Evolutionary conservation across 1,140 invertebrate species (phyloP), one percentile per base, ranked within the genome.

Genomic region (Cataglyphis hispanica): DNA sequence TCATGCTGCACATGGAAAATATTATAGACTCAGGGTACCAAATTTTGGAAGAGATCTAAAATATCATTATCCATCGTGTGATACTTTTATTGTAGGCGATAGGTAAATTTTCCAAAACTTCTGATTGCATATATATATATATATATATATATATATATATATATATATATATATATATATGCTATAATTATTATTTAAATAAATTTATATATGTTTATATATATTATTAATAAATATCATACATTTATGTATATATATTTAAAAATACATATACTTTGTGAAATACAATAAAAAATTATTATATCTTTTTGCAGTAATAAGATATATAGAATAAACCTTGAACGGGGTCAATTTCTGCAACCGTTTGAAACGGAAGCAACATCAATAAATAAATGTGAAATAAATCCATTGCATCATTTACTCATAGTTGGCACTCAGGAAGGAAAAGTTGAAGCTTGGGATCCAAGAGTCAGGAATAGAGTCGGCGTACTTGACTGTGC

Each of bases 401-500:
- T 99, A 4, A 99, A 99, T 96, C 97, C 98, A 0, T 96, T 97
- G 46, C 98, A 99, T 96, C 96, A 99, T 90, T 95, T 99, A 46
- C 93, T 99, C 56, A 93, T 98, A 4, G 97, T 97, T 91, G 99
- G 99, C 8, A 99, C 98, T n/a, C 96, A 97, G 89, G 97, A 99
- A 94, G 99, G 99, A 0, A 97, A 96, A 92, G 96, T 99, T 5
- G 99, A 99, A 95, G 98, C 98, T 1, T 99, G 98, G 98, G 99
- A 99, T 96, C 98, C 98, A 50, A 95, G 99, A 83, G 96, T 96
- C 3, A 97, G 97, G 89, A 96, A 96, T 34, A 96, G 97, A 93
- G 98, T 98, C 87, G 98, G 97, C 40, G 96, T 96, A 43, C 94
- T 99, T 6, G 99, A 99, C 95, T 98, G 98, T 95, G 98, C 97